These are phyloP conservation scores for Plebejus anna DNA, from an alignment of 2,888 invertebrate species.

Conservation along the genomic window DNA sequence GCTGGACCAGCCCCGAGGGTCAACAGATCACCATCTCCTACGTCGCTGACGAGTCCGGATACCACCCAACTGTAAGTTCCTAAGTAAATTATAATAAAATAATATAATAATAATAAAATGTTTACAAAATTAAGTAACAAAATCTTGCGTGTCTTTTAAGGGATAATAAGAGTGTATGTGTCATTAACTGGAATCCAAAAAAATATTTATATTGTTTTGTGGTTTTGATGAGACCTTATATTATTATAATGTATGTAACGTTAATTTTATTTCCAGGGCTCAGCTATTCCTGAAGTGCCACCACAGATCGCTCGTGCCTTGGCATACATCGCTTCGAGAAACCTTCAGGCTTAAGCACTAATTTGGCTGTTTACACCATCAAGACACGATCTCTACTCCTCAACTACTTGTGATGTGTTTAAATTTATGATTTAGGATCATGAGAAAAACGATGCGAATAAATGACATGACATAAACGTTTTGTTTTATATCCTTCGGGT, in stretches of 20 bases:
- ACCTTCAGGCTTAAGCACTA: not conserved
- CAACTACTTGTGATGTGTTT: not conserved
- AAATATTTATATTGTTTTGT: not conserved
- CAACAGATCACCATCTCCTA: slow-evolving; percentile 78
- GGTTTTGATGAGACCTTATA: not conserved
- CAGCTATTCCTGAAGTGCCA: slow-evolving; percentile 14
- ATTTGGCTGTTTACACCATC: not conserved
- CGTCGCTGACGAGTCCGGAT: slow-evolving; percentile 85
- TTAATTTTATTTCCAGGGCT: not conserved
- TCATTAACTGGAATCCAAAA: slow-evolving; percentile 48
- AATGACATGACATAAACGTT: not conserved
- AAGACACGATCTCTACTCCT: not conserved
- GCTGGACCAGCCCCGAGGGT: slow-evolving; percentile 82
- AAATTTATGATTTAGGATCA: not conserved
- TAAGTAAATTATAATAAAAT: too few species aligned
- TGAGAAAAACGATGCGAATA: not conserved
- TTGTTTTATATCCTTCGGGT: not conserved
- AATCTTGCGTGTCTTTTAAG: not conserved
- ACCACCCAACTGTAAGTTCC: slow-evolving; percentile 81
- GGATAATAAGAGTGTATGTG: too few species aligned
- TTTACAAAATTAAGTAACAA: too few species aligned
- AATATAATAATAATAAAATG: too few species aligned
- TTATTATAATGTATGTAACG: not conserved
- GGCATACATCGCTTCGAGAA: slow-evolving; percentile 46
- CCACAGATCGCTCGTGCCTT: slow-evolving; percentile 66